Evolutionary conservation across 53 echinoderm and acorn worm genomes (phyloP), one percentile per base, ranked within the genome.

Genomic region (Echinarachnius parma): DNA sequence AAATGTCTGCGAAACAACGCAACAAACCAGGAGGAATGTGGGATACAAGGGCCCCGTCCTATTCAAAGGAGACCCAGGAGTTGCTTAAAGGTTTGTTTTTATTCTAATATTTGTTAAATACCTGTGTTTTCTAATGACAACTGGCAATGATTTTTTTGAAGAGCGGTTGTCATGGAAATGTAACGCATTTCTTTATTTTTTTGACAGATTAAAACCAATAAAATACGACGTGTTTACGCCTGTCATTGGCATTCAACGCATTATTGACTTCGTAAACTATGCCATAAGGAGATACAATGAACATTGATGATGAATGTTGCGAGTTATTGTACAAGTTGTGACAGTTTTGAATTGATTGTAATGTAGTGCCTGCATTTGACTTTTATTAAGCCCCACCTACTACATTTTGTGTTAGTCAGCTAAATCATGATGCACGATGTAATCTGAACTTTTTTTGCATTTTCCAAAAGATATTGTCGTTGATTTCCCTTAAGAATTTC

Each of bases 41-140:
- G 89, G 80, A 93, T 32, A 76, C 83, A 21, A 78, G 77, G 71
- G 90, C 93, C 0, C 89, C 93, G 18, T 79, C 86, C 28, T 93
- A 89, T 46, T 86, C 86, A 46, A 84, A 86, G 59, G 93, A 90
- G 80, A 93, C 93, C 21, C 93, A 90, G 44, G 83, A 89, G 5
- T 28, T 93, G 35, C 19, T 93, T 26, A 93, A 90, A 62, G 93
- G 93, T 89, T 30, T 35, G 42, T 42, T 9, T 60, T 22, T 10
- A 15, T 25, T 14, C 19, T 55, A 15, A 55, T 55, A 13, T 55
- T 22, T 25, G 7, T 21, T 5, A 29, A 52, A 42, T 18, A 34
- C 14, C 20, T 25, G 10, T 60, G 9, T 14, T 22, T 20, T 20
- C 15, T 56, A 56, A 22, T 11, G 15, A n/a, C 13, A 56, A 56